These are phyloP conservation scores for Leucophenga montana DNA, from an alignment of 2,888 invertebrate species.

Conservation along the genomic window DNA sequence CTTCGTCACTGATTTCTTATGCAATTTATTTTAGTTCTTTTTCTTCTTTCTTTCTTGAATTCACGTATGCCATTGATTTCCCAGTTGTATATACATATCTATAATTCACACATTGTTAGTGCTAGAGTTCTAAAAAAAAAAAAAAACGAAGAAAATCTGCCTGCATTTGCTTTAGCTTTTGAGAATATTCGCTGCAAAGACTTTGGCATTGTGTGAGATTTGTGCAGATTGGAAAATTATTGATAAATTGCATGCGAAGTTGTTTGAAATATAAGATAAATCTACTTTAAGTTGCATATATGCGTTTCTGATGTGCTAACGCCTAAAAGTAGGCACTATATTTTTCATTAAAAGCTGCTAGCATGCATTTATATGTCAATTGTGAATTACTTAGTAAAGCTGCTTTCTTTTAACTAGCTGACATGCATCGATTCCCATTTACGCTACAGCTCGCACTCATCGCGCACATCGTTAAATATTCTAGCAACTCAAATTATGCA, in stretches of 20 bases:
- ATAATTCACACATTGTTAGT: slow-evolving; percentile 43
- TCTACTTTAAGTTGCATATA: not conserved
- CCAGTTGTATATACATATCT: slow-evolving; percentile 55
- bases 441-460: too few species aligned
- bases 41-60: slow-evolving; percentile 35
- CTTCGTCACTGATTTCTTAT: not conserved
- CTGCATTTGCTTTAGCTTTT: not conserved
- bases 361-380: not conserved
- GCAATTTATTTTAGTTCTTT: not conserved
- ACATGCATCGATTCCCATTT: too few species aligned
- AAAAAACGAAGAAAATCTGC: not conserved
- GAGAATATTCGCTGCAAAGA: not conserved
- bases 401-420: too few species aligned
- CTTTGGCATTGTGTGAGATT: slow-evolving; percentile 25
- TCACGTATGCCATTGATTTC: slow-evolving; percentile 56
- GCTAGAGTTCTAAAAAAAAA: not conserved
- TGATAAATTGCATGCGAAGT: slow-evolving; percentile 17
- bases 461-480: too few species aligned
- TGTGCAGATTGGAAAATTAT: slow-evolving; percentile 19
- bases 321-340: slow-evolving; percentile 1
- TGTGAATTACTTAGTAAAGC: too few species aligned
- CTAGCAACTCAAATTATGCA: too few species aligned
- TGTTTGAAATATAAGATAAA: not conserved
- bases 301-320: not conserved
- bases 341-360: not conserved